Evolutionary conservation across 2,113 vertebrate species (phyloP).

Genomic region (Motacilla tschutschensis): DNA sequence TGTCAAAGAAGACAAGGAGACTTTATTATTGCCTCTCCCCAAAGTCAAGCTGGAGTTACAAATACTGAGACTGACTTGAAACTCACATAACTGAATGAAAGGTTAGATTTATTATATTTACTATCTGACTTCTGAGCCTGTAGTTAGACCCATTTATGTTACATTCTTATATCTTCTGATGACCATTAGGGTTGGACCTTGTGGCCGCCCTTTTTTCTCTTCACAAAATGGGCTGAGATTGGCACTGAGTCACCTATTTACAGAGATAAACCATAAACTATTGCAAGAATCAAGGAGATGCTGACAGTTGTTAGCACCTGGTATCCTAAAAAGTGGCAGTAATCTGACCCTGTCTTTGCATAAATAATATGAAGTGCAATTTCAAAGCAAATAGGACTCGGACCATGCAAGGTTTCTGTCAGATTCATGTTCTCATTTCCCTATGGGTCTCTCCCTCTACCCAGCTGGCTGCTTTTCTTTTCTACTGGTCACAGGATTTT

Average conservation of each 20-base stretch:
- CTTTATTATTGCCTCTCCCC: background rate
- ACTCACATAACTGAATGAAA: background rate
- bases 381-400: background rate
- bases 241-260: background rate
- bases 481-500: background rate
- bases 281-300: background rate
- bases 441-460: background rate
- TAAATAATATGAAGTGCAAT: background rate
- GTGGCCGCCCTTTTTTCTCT: background rate
- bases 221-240: background rate
- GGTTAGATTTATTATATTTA: slow-evolving; percentile 8
- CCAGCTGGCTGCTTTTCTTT: background rate
- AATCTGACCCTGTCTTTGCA: background rate
- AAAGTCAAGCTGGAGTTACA: background rate
- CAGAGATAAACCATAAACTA: background rate
- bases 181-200: background rate
- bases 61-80: background rate
- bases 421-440: background rate
- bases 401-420: background rate
- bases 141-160: background rate
- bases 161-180: background rate
- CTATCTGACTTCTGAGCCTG: background rate
- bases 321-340: background rate
- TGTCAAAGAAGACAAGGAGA: background rate
- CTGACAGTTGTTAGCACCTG: background rate